These are phyloP conservation scores for Malaclemys terrapin DNA, from an alignment of 2,113 vertebrate genomes.

Conservation along the genomic window DNA sequence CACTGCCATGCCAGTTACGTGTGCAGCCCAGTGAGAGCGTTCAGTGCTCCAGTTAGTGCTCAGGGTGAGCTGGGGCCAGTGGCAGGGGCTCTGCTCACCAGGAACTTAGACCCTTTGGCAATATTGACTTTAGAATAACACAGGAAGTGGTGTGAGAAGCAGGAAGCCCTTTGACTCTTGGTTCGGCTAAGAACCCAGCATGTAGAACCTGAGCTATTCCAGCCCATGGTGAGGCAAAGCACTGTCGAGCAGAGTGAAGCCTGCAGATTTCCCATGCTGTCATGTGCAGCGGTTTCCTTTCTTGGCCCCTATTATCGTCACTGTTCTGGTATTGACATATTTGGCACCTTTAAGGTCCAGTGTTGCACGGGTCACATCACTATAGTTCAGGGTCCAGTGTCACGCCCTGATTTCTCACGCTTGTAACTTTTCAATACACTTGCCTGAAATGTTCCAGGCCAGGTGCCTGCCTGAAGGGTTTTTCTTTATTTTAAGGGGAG, in stretches of 20 bases:
- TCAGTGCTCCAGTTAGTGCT: neutral
- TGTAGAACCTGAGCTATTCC: neutral
- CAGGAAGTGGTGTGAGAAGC: neutral
- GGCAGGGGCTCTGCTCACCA: neutral
- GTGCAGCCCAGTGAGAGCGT: too few species aligned
- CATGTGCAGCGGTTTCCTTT: neutral
- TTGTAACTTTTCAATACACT: neutral
- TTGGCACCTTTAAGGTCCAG: fast-evolving
- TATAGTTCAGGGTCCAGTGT: neutral
- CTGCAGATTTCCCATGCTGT: neutral
- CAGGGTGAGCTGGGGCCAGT: neutral
- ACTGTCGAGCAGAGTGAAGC: neutral
- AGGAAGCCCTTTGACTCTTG: neutral
- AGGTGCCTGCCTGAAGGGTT: slow-evolving; percentile 33
- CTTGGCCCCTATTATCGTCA: neutral
- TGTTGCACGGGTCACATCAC: neutral
- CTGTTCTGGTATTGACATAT: neutral
- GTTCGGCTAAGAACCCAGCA: slow-evolving; percentile 8
- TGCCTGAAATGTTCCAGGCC: slow-evolving; percentile 52
- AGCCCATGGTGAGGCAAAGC: neutral
- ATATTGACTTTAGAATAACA: neutral
- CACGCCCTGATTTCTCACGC: neutral
- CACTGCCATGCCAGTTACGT: neutral
- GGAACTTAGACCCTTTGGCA: neutral
- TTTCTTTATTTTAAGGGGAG: slow-evolving; percentile 33